phyloP scores from a whole-genome alignment of 2,797 vertebrate genomes.

The Enteromius viviparus region DNA sequence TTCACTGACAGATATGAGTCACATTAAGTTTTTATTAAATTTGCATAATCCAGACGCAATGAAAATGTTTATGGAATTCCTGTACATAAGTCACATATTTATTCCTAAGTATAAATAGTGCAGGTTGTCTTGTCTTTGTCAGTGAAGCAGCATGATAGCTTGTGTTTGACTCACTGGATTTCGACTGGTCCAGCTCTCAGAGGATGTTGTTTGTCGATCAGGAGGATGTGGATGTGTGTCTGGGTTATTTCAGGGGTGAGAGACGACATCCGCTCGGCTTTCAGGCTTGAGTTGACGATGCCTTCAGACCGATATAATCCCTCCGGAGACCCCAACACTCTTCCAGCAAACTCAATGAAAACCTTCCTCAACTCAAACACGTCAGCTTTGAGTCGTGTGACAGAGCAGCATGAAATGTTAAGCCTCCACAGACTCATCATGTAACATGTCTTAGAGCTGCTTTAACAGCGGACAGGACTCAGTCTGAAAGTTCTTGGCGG shows the following conservation, averaged over 20 bases:
- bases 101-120: background rate
- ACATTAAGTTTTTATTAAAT: background rate
- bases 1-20: background rate
- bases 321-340: conserved; percentile 20
- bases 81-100: background rate
- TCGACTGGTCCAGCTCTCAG: background rate
- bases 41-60: background rate
- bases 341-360: conserved; percentile 18
- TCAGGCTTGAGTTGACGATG: conserved; percentile 27
- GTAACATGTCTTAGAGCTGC: background rate
- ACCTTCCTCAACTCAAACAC: background rate
- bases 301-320: conserved; percentile 20
- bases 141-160: background rate
- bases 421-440: background rate
- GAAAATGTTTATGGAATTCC: background rate
- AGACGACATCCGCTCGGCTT: conserved; percentile 20
- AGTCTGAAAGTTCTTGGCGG: background rate
- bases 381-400: background rate
- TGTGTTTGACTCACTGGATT: background rate
- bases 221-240: conserved; percentile 33
- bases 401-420: conserved; percentile 14
- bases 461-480: background rate
- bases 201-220: conserved; percentile 28
- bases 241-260: conserved; percentile 37
- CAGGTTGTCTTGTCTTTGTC: background rate